Evolutionary conservation across 1,140 invertebrate genomes (phyloP).

Genomic region (Diploscapter pachys): DNA sequence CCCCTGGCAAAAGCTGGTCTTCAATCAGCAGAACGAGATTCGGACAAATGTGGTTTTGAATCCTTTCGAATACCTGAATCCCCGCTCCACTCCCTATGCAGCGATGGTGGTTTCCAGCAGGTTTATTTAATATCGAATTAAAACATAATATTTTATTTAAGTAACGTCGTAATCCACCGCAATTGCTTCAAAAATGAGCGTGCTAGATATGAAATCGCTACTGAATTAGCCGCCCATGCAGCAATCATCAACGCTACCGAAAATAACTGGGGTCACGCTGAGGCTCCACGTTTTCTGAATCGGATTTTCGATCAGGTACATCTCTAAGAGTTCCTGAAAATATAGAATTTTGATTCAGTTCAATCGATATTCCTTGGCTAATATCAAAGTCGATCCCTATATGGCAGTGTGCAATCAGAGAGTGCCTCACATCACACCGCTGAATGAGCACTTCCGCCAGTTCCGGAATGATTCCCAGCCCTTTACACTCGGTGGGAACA

Average conservation of each 20-base stretch:
- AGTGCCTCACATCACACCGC: conserved; percentile 44
- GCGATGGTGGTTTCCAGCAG: conserved; percentile 80
- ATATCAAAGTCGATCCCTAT: conserved; percentile 54
- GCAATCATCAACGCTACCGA: conserved; percentile 85
- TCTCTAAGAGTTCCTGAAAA: not conserved
- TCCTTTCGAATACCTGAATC: conserved; percentile 75
- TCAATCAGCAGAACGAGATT: conserved; percentile 83
- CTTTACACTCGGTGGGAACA: conserved; percentile 57
- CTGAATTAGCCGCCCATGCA: conserved; percentile 87
- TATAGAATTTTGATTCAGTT: conserved; percentile 38
- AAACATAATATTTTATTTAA: conserved; percentile 64
- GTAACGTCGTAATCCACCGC: conserved; percentile 79
- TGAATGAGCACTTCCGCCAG: conserved; percentile 50
- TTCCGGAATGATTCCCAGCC: conserved; percentile 48
- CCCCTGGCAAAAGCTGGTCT: conserved; percentile 63
- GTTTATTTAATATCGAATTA: conserved; percentile 69
- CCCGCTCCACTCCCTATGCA: conserved; percentile 64
- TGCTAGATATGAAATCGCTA: conserved; percentile 87
- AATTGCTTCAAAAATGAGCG: conserved; percentile 89
- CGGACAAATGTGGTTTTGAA: conserved; percentile 81
- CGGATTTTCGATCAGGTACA: conserved; percentile 57
- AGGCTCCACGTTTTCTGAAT: conserved; percentile 62
- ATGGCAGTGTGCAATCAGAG: conserved; percentile 57
- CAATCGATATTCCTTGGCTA: conserved; percentile 56
- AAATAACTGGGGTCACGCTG: conserved; percentile 80